phyloP scores from a whole-genome alignment of 2,113 vertebrate genomes.

The Boulengeromyrus knoepffleri region DNA sequence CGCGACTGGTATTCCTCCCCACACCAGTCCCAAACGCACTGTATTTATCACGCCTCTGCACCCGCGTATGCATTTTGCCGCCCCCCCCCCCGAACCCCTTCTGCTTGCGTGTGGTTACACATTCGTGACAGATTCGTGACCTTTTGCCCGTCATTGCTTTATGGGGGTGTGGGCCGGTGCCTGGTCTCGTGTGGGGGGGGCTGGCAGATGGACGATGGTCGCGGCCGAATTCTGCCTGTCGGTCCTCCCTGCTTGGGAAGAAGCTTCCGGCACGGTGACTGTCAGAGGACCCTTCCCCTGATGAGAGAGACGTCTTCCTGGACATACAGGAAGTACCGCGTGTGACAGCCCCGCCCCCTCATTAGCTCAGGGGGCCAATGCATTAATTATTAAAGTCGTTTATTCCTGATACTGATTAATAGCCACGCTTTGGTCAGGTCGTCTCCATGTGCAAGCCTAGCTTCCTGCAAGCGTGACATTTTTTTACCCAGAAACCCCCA shows the following conservation, averaged over 20 bases:
- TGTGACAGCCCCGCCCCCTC: neutral
- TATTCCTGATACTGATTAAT: neutral
- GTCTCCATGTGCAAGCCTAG: neutral
- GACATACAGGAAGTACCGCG: neutral
- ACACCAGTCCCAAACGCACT: neutral
- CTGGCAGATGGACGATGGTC: neutral
- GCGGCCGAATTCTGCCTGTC: neutral
- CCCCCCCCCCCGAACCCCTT: neutral
- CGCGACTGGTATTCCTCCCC: neutral
- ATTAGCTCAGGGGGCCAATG: neutral
- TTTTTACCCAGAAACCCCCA: neutral
- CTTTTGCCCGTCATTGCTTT: neutral
- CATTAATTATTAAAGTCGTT: neutral
- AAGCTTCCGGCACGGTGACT: neutral
- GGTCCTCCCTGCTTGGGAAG: neutral
- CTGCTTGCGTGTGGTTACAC: neutral
- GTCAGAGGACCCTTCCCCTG: neutral
- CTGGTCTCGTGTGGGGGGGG: neutral
- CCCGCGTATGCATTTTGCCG: neutral
- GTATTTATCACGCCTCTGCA: neutral
- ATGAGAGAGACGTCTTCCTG: neutral
- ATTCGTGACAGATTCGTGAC: neutral
- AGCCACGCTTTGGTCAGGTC: neutral
- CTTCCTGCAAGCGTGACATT: neutral
- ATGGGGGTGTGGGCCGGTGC: neutral